Evolutionary conservation across 53 echinoderm and acorn worm species (phyloP), one percentile per base, ranked within the genome.

Genomic region (Glandiceps talaboti): DNA sequence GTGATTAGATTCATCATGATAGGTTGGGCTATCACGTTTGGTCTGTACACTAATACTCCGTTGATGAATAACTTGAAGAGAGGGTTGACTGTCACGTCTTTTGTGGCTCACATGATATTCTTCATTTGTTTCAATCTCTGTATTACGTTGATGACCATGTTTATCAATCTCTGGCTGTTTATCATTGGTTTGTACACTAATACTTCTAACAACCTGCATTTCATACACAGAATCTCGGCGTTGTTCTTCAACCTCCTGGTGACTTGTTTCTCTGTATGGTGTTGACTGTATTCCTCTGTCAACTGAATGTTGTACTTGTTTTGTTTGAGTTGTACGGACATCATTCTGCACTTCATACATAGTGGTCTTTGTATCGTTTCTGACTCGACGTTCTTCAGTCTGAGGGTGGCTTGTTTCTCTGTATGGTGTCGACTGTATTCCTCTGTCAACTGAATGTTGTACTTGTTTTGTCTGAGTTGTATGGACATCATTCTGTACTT

Each of bases 251-350:
- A 0, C 78, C 32, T 14, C 79, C 72, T 30, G 82, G 76, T 73
- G 82, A 74, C 1, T 74, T 82, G 1, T 78, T 75, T 0, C 74
- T 25, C 28, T 81, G 77, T 79, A 81, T 74, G 73, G 78, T 75
- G 78, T 82, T 86, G 28, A 82, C 86, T 82, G 74, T 81, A n/a
- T 82, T 79, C 73, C 82, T n/a, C n/a, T n/a, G n/a, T n/a, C n/a
- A n/a, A n/a, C n/a, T n/a, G n/a, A n/a, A n/a, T n/a, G n/a, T n/a
- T n/a, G n/a, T n/a, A n/a, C n/a, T n/a, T n/a, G n/a, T n/a, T n/a
- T n/a, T n/a, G n/a, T n/a, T n/a, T n/a, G n/a, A n/a, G n/a, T n/a
- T n/a, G n/a, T n/a, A n/a, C n/a, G n/a, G n/a, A n/a, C n/a, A n/a
- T n/a, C n/a, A n/a, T n/a, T n/a, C n/a, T n/a, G n/a, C n/a, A n/a